Base-by-base conservation (phyloP, 1,140 invertebrate species). In the Berghia stephanieae region DNA sequence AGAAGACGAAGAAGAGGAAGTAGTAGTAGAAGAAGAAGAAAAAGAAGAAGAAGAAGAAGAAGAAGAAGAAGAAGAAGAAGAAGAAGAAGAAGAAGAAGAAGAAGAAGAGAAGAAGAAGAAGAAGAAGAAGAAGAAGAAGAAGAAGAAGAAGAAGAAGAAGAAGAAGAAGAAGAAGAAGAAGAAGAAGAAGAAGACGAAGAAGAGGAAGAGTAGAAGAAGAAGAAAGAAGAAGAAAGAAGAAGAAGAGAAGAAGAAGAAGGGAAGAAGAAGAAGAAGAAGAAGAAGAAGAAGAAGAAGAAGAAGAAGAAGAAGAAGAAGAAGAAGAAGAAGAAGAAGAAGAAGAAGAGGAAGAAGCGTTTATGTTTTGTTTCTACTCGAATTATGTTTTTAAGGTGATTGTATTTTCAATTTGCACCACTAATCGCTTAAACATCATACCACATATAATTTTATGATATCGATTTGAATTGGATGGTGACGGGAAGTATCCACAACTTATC, bases 301-400 rank as follows among this genome's bases (percentile, higher is more conserved):
- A 27, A 43, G n/a, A n/a, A 43, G 60, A 40, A 70, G 34, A 68
- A 42, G 31, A n/a, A 42, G 34, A 68, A 69, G 73, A 67, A 75
- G 57, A 38, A 67, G 31, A 38, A 38, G 34, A 3, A 3, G 55
- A 42, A 42, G 57, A 46, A 2, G 36, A 67, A 6, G 36, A 68
- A 6, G 34, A n/a, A 69, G 24, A 21, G 42, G n/a, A 60, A 60
- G 55, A 8, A 24, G n/a, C 55, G 6, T 24, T 24, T 10, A 60
- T 8, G 6, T 60, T 31, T 24, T 24, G 34, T 8, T 60, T 60
- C 21, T 60, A 24, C n/a, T 60, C 31, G 55, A 21, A 60, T 60
- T 60, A 5, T 8, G 34, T 24, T 24, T 24, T 6, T 31, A 60
- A 5, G 55, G 6, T 21, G 6, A 5, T 5, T 24, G 5, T 24